Percentiles rank a stretch among this genome's conserved stretches.
Conservation (phyloP, 2,888 invertebrate genomes). For the Pachycephus smyrnensis region DNA sequence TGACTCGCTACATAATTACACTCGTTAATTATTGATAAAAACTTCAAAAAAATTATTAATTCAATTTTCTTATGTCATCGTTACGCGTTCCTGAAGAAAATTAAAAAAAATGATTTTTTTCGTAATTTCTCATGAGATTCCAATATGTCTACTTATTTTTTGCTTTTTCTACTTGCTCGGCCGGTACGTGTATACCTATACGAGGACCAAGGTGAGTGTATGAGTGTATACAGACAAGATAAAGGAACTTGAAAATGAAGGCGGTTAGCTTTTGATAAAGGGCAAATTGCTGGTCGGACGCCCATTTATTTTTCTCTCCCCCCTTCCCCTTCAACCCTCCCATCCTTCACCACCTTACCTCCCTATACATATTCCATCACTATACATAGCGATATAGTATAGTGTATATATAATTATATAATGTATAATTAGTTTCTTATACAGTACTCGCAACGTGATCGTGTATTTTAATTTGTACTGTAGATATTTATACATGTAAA, state of each 20-base stretch:
- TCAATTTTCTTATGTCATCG: not conserved
- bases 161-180: not conserved
- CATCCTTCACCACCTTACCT: slow-evolving; percentile 18
- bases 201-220: not conserved
- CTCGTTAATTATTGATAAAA: not conserved
- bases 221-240: not conserved
- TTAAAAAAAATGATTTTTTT: not conserved
- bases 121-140: not conserved
- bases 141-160: not conserved
- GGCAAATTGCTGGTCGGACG: slow-evolving; percentile 51
- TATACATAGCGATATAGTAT: not conserved
- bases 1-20: not conserved
- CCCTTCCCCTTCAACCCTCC: slow-evolving; percentile 26
- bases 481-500: not conserved
- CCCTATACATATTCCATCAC: slow-evolving; percentile 6
- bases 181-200: not conserved
- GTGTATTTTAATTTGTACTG: not conserved
- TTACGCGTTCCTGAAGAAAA: not conserved
- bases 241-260: not conserved
- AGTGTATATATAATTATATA: too few relatives aligned
- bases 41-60: not conserved
- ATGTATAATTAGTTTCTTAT: not conserved
- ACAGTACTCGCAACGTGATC: not conserved
- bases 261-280: slow-evolving; percentile 45
- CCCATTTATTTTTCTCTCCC: slow-evolving; percentile 54